These are phyloP conservation scores for Strongylocentrotus purpuratus DNA, from an alignment of 35 echinoderm and acorn worm genomes.

Conservation along the genomic window DNA sequence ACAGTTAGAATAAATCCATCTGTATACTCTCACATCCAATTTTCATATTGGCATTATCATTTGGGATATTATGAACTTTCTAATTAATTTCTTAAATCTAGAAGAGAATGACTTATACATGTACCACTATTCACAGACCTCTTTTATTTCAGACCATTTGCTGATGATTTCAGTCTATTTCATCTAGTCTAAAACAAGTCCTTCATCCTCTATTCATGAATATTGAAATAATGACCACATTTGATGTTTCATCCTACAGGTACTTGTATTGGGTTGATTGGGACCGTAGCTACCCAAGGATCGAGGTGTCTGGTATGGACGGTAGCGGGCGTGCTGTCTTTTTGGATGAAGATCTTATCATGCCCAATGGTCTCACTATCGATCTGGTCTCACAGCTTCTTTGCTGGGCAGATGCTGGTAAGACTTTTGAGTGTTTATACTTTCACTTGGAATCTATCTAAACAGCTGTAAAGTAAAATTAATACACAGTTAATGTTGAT, in stretches of 20 bases:
- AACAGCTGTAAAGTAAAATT: neutral
- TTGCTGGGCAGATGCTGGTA: conserved; percentile 99
- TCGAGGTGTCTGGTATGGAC: conserved; percentile 78
- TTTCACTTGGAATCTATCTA: neutral
- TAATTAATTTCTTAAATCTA: no score
- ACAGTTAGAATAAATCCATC: neutral
- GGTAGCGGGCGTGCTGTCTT: conserved; percentile 69
- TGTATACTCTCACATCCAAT: neutral
- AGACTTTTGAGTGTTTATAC: neutral
- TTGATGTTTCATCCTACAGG: conserved; percentile 29
- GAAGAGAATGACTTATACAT: no score
- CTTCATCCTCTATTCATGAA: neutral
- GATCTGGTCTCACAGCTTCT: conserved; percentile 76
- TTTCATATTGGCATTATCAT: neutral
- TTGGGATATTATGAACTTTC: no score
- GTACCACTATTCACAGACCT: neutral
- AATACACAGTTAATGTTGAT: no score
- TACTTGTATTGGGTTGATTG: conserved; percentile 95
- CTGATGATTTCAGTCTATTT: neutral
- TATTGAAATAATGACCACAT: no score
- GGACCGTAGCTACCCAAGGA: conserved; percentile 77
- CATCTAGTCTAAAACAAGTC: neutral
- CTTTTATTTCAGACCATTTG: neutral
- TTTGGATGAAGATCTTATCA: conserved; percentile 56
- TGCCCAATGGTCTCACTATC: conserved; percentile 88